phyloP scores from a whole-genome alignment of 1,140 invertebrate genomes.

The Drosophila ironensis region DNA sequence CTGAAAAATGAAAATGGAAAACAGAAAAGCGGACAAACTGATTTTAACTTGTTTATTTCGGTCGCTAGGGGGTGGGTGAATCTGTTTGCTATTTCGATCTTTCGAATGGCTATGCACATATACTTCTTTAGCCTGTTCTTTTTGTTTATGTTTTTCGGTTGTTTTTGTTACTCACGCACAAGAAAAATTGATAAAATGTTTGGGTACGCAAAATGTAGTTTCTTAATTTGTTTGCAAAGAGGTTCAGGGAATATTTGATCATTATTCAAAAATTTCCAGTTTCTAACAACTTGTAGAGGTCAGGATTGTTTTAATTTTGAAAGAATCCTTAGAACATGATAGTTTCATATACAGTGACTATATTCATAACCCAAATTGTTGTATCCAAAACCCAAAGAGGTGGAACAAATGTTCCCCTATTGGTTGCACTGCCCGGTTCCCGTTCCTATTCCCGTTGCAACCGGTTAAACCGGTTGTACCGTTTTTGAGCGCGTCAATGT shows the following conservation, averaged over 20 bases:
- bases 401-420: constrained; percentile 6
- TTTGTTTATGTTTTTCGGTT: neutral
- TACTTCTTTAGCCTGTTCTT: neutral
- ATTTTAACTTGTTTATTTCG: constrained; percentile 38
- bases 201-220: neutral
- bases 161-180: constrained; percentile 7
- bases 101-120: neutral
- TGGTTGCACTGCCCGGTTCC: neutral
- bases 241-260: too few relatives aligned
- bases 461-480: constrained; percentile 27
- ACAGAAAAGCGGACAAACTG: too few relatives aligned
- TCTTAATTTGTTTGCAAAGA: neutral
- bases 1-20: constrained; percentile 17
- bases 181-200: neutral
- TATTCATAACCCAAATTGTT: neutral
- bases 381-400: constrained; percentile 1
- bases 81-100: constrained; percentile 23
- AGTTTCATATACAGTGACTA: too few relatives aligned
- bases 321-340: too few relatives aligned
- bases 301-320: too few relatives aligned
- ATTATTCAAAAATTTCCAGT: neutral
- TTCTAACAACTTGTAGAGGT: too few relatives aligned
- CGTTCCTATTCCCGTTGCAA: constrained; percentile 21
- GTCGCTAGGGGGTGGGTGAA: constrained; percentile 22
- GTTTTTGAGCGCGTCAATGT: constrained; percentile 3